Conservation (phyloP, 2,888 invertebrate genomes). For the Drosophila sordidapex region DNA sequence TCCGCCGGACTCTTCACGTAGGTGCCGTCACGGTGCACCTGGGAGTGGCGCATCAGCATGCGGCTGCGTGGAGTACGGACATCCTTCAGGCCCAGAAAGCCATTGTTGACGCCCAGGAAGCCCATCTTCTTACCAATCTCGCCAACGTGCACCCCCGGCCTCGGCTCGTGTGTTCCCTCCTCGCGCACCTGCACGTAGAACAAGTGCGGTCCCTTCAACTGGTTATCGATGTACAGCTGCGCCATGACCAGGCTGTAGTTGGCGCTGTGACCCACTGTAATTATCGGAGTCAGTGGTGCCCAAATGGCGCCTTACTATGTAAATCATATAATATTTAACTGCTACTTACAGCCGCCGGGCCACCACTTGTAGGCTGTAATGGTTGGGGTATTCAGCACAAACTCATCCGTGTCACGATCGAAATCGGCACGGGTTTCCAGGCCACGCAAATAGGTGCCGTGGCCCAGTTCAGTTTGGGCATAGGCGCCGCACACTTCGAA, state of each 20-base stretch:
- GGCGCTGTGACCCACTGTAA: constrained; percentile 94
- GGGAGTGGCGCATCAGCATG: constrained; percentile 96
- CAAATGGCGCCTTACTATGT: no score
- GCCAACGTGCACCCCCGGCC: constrained; percentile 94
- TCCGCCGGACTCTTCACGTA: constrained; percentile 92
- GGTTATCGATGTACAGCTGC: constrained; percentile 92
- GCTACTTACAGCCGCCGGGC: constrained; percentile 95
- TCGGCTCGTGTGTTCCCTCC: constrained; percentile 93
- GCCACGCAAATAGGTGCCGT: constrained; percentile 95
- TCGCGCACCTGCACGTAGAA: constrained; percentile 97
- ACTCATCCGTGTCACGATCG: constrained; percentile 92
- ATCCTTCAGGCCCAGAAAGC: constrained; percentile 94
- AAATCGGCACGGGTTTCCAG: constrained; percentile 97
- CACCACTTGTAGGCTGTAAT: constrained; percentile 97
- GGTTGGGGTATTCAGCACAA: constrained; percentile 94
- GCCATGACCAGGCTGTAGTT: constrained; percentile 97
- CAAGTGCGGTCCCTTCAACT: constrained; percentile 94
- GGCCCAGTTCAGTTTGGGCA: constrained; percentile 98
- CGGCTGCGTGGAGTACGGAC: constrained; percentile 94
- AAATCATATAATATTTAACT: neutral
- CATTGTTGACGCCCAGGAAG: constrained; percentile 96
- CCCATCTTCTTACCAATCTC: constrained; percentile 98
- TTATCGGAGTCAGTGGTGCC: neutral
- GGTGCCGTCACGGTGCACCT: constrained; percentile 96
- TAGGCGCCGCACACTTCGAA: constrained; percentile 96